Conservation (phyloP, 2,113 vertebrate genomes). For the Gadus macrocephalus region DNA sequence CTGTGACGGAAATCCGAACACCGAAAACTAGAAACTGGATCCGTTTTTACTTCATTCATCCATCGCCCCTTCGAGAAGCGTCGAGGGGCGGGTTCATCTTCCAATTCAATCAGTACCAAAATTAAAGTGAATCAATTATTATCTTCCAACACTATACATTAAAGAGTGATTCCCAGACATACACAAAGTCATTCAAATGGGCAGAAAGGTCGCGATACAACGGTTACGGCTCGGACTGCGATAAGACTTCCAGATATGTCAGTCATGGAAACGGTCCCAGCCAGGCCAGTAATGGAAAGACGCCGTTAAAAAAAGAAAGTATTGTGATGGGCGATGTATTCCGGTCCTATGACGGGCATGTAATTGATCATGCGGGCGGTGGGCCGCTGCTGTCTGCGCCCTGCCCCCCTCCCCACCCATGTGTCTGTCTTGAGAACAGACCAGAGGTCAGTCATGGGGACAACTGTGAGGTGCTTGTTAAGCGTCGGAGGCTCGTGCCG, state of each 20-base stretch:
- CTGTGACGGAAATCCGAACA: background rate
- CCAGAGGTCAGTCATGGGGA: slow-evolving; percentile 64
- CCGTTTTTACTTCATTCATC: background rate
- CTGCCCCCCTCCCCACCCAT: slow-evolving; percentile 28
- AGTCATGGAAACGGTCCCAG: no score
- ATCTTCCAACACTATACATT: no score
- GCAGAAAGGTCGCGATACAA: no score
- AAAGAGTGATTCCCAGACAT: no score
- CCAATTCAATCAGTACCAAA: no score
- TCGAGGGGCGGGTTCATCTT: no score
- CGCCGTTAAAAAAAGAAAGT: slow-evolving; percentile 24
- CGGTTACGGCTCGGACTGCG: no score
- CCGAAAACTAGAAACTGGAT: background rate
- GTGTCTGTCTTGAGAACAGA: slow-evolving; percentile 60
- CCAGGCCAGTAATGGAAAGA: slow-evolving; percentile 45
- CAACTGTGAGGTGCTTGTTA: slow-evolving; percentile 74
- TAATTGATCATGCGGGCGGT: slow-evolving; percentile 47
- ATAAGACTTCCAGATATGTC: no score
- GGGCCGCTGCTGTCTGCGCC: slow-evolving; percentile 43
- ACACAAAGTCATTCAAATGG: no score
- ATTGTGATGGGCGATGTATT: slow-evolving; percentile 35
- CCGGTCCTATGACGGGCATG: slow-evolving; percentile 44
- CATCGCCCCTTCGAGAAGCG: no score
- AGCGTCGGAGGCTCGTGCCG: slow-evolving; percentile 72
- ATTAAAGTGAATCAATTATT: no score